Evolutionary conservation across 1,140 invertebrate genomes (phyloP), one percentile per base, ranked within the genome.

Genomic region (Cherax quadricarinatus): DNA sequence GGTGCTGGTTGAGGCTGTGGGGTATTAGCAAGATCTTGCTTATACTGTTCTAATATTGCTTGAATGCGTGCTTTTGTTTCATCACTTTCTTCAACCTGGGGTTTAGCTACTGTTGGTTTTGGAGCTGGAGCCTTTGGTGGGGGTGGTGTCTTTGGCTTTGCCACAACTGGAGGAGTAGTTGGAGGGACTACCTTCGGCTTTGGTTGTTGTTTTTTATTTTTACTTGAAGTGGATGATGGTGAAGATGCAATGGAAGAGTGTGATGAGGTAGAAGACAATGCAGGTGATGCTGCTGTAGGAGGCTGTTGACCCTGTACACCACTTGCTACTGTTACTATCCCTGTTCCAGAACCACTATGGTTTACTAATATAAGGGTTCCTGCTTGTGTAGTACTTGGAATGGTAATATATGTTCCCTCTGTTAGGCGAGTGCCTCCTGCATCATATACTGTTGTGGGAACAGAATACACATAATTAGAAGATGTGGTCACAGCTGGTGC

Each of bases 51-150:
- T 30, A 98, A 94, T 94, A 98, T 98, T 86, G 97, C 97, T 89
- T 97, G 96, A 89, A 98, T 97, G 86, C 97, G 96, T 94, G 97
- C 97, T 1, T 97, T 97, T 0, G 97, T 97, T 94, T 97, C 97
- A 94, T 97, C 97, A 94, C 97, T 97, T 95, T 98, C 97, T 94
- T 96, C 96, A 3, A 96, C 95, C 83, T 94, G 93, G 0, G 95
- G 95, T 88, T 96, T 96, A 0, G 96, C 95, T 30, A 96, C 95
- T 3, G 96, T 95, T 80, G 96, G 96, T 94, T 96, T 96, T 4
- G 95, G 94, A 9, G 89, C 78, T 66, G 95, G 95, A 53, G 96
- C 95, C 84, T 96, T 96, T 6, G 93, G 93, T 24, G 93, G 93
- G 0, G 96, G 95, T 89, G 95, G 95, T 0, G 95, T 95, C 94